A percentile compares a stretch with the other conserved stretches of the same genome.
Evolutionary conservation across 1,140 invertebrate genomes (phyloP).

Genomic region (Listronotus bonariensis): DNA sequence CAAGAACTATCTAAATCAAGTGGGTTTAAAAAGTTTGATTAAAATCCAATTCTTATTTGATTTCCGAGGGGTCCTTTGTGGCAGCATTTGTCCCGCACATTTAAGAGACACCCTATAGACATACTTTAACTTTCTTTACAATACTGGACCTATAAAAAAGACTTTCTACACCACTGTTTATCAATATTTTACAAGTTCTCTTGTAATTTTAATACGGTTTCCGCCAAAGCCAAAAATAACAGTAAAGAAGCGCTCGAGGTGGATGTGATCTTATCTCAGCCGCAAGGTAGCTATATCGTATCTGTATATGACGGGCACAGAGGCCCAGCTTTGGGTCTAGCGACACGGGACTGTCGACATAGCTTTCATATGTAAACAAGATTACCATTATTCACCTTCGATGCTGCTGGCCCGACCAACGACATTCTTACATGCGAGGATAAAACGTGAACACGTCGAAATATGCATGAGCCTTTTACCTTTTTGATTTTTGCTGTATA

Average conservation of each 20-base stretch:
- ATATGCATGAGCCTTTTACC: conserved; percentile 32
- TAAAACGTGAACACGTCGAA: conserved; percentile 34
- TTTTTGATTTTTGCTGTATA: conserved; percentile 14
- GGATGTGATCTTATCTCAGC: conserved; percentile 30
- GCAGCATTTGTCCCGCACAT: too few species aligned
- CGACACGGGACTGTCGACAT: conserved; percentile 27
- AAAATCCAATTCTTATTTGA: too few species aligned
- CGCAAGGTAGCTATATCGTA: conserved; percentile 31
- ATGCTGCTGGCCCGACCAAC: conserved; percentile 22
- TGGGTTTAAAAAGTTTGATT: too few species aligned
- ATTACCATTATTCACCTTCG: conserved; percentile 52
- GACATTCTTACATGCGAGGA: conserved; percentile 25
- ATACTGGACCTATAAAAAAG: too few species aligned
- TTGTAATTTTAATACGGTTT: conserved; percentile 24
- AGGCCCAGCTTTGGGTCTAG: conserved; percentile 30
- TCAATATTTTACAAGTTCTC: conserved; percentile 18
- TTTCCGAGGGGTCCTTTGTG: too few species aligned
- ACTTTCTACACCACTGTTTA: conserved; percentile 4
- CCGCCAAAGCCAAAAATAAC: conserved; percentile 24
- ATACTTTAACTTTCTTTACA: too few species aligned
- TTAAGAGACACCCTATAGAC: too few species aligned
- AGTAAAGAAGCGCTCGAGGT: conserved; percentile 19
- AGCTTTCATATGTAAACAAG: conserved; percentile 53
- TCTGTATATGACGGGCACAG: conserved; percentile 38
- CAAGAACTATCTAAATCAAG: too few species aligned